Base-by-base conservation (phyloP, 2,888 invertebrate species). In the Andrena dorsata region DNA sequence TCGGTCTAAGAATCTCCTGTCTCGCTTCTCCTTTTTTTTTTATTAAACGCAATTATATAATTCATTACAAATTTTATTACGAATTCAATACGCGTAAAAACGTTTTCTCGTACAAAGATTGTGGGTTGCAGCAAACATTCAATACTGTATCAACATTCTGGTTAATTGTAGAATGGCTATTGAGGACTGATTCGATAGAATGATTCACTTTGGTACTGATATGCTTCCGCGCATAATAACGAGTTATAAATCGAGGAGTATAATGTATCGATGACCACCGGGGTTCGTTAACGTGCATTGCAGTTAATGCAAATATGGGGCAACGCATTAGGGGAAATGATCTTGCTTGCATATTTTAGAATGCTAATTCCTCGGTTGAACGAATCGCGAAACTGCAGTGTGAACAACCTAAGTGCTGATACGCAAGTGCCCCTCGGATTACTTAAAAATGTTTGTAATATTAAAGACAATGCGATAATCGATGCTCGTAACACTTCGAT, bases 161-260 rank as follows among this genome's bases (percentile, higher is more conserved):
- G 41, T 53, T 69, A 51, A 63, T 41, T 32, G 28, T 56, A 68
- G n/a, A 51, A 41, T 20, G n/a, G 28, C 4, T 49, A 20, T 60
- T 26, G 60, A 61, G 35, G 60, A 81, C 65, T 58, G 53, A 60
- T 35, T 81, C 58, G 20, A 69, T 76, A 61, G 49, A 58, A 70
- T 75, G 51, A 78, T 64, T 71, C 47, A 80, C 28, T 41, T 65
- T 30, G 47, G 51, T 60, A 74, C 60, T 68, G 82, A 70, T 82
- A 82, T 72, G 81, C 74, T 65, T 32, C 6, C 35, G 30, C 23
- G 49, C n/a, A 56, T 56, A 61, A 58, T 49, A 80, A 80, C 26
- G 41, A 8, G 26, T 80, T 80, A 61, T 65, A 70, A 41, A 47
- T 80, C 8, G 20, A 56, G 35, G 23, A 41, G 61, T 58, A 32